Evolutionary conservation across 2,113 vertebrate species (phyloP).

Genomic region (Neolamprologus cancellatus): DNA sequence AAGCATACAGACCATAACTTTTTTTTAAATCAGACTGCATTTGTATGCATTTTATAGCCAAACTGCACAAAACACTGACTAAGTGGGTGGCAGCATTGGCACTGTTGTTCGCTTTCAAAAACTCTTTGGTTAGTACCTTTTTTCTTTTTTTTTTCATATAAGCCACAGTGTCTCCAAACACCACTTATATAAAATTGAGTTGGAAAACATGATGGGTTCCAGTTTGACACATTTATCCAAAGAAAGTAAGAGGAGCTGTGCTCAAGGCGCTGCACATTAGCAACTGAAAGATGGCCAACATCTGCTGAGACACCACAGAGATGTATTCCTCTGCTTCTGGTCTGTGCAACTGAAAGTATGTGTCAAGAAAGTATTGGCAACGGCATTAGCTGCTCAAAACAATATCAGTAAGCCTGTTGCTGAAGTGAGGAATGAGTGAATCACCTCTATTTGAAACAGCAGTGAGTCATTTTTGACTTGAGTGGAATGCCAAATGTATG

Average conservation of each 20-base stretch:
- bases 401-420: constrained; percentile 22
- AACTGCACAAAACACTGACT: neutral
- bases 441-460: constrained; percentile 50
- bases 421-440: constrained; percentile 59
- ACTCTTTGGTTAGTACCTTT: neutral
- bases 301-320: constrained; percentile 4
- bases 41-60: neutral
- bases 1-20: neutral
- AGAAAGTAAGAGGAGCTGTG: neutral
- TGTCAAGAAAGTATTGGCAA: constrained; percentile 35
- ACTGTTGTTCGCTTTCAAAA: neutral
- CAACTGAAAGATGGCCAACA: constrained; percentile 12
- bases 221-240: constrained; percentile 12
- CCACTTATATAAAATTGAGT: neutral
- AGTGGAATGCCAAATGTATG: constrained; percentile 40
- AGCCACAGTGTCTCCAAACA: constrained; percentile 24
- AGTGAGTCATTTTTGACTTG: constrained; percentile 50
- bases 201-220: constrained; percentile 18
- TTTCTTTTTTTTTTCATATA: constrained; percentile 9
- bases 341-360: constrained; percentile 34
- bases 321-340: constrained; percentile 4
- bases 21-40: neutral
- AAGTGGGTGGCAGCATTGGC: constrained; percentile 22
- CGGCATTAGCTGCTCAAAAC: neutral
- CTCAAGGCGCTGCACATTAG: neutral